These are phyloP conservation scores for Ispidina lecontei DNA, from an alignment of 2,797 vertebrate genomes.

Conservation along the genomic window DNA sequence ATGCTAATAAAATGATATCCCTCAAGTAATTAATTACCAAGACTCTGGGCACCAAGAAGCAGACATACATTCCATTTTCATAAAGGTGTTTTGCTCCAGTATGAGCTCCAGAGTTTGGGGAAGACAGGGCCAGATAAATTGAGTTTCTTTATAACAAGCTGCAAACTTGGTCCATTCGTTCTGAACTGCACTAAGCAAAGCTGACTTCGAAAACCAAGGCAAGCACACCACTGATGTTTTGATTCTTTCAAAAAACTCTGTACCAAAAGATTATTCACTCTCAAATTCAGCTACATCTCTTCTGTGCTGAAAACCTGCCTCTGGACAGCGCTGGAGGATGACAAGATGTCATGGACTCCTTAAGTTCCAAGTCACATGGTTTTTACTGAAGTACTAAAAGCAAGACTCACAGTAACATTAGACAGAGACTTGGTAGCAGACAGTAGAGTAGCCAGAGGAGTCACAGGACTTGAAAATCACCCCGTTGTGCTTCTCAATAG, in stretches of 20 bases:
- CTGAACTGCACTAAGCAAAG: background rate
- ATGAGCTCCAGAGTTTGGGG: background rate
- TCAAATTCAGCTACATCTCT: background rate
- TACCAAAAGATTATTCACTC: background rate
- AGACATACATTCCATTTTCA: background rate
- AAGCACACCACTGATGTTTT: background rate
- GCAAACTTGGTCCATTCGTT: background rate
- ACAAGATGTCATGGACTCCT: background rate
- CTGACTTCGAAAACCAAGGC: background rate
- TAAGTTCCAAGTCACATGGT: background rate
- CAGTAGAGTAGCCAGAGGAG: background rate
- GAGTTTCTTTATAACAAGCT: background rate
- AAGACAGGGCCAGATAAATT: background rate
- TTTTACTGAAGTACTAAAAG: background rate
- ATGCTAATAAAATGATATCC: background rate
- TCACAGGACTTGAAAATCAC: background rate
- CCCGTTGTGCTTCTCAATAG: background rate
- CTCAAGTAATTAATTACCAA: background rate
- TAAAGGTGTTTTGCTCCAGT: background rate
- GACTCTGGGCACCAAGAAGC: background rate
- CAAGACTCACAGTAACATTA: accelerated
- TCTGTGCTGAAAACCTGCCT: background rate
- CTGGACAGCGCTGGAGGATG: background rate
- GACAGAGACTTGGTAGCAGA: background rate
- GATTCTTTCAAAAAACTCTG: background rate